Conservation (phyloP, 2,113 vertebrate species). For the Dasyurus viverrinus region DNA sequence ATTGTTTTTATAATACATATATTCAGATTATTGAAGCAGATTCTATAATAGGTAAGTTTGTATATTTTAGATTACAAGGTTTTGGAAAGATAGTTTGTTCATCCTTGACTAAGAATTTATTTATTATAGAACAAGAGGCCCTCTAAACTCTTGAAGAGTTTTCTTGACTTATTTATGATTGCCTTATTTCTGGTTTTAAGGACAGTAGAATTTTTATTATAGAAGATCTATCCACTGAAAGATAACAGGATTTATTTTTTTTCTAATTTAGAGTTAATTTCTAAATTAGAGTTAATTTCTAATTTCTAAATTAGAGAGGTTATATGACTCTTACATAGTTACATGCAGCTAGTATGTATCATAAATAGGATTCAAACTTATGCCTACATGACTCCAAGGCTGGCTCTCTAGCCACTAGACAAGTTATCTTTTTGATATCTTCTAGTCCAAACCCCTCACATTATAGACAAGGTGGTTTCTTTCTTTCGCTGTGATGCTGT, state of each 20-base stretch:
- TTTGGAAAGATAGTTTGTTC: not conserved
- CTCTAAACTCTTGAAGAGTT: not conserved
- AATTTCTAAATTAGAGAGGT: too few relatives aligned
- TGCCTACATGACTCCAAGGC: not conserved
- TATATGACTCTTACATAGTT: not conserved
- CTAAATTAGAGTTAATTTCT: too few relatives aligned
- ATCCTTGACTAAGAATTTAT: not conserved
- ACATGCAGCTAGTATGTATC: not conserved
- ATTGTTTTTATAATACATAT: not conserved
- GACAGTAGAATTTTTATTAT: not conserved
- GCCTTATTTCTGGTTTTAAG: not conserved
- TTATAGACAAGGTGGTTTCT: not conserved
- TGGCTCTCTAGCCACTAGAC: not conserved
- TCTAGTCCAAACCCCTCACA: not conserved
- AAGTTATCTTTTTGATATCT: not conserved
- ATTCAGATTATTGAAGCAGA: not conserved
- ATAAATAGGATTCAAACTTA: not conserved
- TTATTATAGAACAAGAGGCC: not conserved
- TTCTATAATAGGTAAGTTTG: not conserved
- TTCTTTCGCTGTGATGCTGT: conserved; percentile 37
- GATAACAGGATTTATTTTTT: not conserved
- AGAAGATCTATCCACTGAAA: not conserved
- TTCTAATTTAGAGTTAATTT: not conserved
- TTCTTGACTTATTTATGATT: not conserved
- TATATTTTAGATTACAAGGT: not conserved